phyloP scores from a whole-genome alignment of 1,140 invertebrate genomes.

The Portunus trituberculatus region DNA sequence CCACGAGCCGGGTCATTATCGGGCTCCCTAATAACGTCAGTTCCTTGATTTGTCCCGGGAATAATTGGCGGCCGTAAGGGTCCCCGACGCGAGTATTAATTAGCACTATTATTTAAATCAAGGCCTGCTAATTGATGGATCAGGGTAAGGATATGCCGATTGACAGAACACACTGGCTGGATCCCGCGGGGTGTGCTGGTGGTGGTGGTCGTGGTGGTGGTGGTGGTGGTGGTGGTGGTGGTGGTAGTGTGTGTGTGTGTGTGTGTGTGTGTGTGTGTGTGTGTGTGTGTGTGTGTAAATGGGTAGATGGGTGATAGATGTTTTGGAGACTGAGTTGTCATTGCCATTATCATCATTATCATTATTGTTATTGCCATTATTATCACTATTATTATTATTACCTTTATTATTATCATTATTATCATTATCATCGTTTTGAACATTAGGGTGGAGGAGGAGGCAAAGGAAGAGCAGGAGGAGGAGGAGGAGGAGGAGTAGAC shows the following conservation, averaged over 20 bases:
- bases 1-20: not conserved
- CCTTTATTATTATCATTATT: too few species aligned
- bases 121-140: not conserved
- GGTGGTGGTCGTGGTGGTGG: not conserved
- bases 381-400: too few species aligned
- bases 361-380: too few species aligned
- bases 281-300: too few species aligned
- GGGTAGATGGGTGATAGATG: too few species aligned
- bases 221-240: not conserved
- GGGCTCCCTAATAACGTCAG: not conserved
- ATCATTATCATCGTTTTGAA: too few species aligned
- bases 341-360: not conserved
- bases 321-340: not conserved
- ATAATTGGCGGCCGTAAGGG: not conserved
- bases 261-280: too few species aligned
- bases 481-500: too few species aligned
- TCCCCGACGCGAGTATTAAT: not conserved
- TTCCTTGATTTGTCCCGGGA: not conserved
- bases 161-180: not conserved
- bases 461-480: too few species aligned
- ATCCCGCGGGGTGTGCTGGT: not conserved
- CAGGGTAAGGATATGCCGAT: not conserved
- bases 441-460: too few species aligned
- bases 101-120: slow-evolving; percentile 24
- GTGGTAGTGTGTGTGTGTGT: not conserved